Conservation (phyloP, 2,797 vertebrate genomes). For the Lates japonicus region DNA sequence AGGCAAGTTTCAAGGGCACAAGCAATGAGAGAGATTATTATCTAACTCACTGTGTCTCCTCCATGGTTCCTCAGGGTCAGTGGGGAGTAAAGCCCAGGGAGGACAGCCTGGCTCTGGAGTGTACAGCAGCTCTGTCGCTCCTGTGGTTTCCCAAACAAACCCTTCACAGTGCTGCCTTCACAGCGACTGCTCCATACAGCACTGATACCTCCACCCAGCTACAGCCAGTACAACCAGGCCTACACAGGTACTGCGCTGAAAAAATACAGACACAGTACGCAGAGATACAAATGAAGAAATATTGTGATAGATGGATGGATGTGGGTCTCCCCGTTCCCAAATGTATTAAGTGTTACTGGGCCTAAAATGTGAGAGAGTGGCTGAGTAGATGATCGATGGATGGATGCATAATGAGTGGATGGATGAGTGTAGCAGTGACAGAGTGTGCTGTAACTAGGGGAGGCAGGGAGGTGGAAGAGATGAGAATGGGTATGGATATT, state of each 20-base stretch:
- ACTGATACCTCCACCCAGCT: constrained; percentile 88
- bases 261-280: background rate
- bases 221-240: constrained; percentile 90
- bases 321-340: background rate
- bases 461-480: constrained; percentile 61
- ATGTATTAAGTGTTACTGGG: constrained; percentile 7
- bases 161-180: constrained; percentile 83
- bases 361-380: constrained; percentile 12
- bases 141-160: constrained; percentile 75
- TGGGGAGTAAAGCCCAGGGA: constrained; percentile 85
- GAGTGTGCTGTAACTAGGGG: constrained; percentile 55
- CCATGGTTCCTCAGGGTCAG: constrained; percentile 78
- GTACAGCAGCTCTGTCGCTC: constrained; percentile 78
- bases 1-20: constrained; percentile 11
- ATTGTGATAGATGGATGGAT: background rate
- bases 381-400: constrained; percentile 33
- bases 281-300: background rate
- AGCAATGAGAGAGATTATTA: background rate
- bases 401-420: constrained; percentile 35
- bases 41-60: background rate
- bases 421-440: constrained; percentile 46
- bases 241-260: constrained; percentile 86
- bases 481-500: constrained; percentile 63
- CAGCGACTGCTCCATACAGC: constrained; percentile 83
- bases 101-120: constrained; percentile 83